Percentiles rank a stretch among this genome's conserved stretches.
These are phyloP conservation scores for Anas platyrhynchos DNA, from an alignment of 2,113 vertebrate species.

Conservation along the genomic window DNA sequence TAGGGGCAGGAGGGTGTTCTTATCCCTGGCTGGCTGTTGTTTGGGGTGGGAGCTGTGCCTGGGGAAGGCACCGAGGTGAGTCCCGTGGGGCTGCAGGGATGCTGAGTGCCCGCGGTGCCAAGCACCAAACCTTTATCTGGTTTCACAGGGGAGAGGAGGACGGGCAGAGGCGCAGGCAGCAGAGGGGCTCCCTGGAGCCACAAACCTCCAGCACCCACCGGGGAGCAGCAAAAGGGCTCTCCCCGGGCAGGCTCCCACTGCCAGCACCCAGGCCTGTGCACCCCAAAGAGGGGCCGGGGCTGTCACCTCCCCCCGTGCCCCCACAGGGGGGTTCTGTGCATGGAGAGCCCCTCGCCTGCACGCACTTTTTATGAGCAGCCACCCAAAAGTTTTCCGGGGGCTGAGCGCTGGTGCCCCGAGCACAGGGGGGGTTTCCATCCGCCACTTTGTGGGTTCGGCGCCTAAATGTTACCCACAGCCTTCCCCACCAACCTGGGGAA, in stretches of 20 bases:
- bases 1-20: not conserved
- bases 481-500: not conserved
- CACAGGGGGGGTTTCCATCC: not conserved
- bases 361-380: not conserved
- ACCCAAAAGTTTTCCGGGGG: conserved; percentile 26
- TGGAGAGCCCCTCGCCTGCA: not conserved
- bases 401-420: not conserved
- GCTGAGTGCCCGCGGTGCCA: rapidly evolving
- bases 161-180: not conserved
- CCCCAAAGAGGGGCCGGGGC: rapidly evolving
- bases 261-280: not conserved
- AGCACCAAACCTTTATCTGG: not conserved
- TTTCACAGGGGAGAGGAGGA: not conserved
- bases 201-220: not conserved
- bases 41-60: too few species aligned
- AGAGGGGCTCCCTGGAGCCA: not conserved
- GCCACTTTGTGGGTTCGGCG: too few species aligned
- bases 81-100: rapidly evolving
- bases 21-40: not conserved
- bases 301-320: not conserved
- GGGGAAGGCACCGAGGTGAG: rapidly evolving
- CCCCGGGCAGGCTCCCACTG: rapidly evolving
- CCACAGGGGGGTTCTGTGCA: not conserved
- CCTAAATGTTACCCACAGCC: too few species aligned
- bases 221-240: not conserved